phyloP scores from a whole-genome alignment of 2,113 vertebrate species.

The Ibidorhyncha struthersii region DNA sequence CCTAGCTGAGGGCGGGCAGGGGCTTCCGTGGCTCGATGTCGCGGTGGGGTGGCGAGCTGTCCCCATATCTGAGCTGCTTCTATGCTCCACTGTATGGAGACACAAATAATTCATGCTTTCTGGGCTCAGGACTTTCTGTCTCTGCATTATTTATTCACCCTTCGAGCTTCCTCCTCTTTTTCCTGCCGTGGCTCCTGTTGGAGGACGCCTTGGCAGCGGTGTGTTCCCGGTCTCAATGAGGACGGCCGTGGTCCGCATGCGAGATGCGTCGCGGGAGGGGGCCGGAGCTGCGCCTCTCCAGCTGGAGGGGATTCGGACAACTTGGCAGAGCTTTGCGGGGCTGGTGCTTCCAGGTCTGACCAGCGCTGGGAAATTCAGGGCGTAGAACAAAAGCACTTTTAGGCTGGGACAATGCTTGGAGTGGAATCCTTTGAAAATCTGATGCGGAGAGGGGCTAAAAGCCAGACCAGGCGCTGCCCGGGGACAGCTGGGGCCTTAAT shows the following conservation, averaged over 20 bases:
- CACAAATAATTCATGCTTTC: not conserved
- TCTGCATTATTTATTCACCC: not conserved
- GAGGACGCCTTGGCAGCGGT: not conserved
- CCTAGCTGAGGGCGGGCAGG: not conserved
- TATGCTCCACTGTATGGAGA: rapidly evolving
- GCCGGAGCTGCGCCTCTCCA: rapidly evolving
- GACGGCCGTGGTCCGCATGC: rapidly evolving
- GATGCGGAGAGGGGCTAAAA: not conserved
- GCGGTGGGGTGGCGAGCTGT: rapidly evolving
- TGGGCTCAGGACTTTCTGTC: not conserved
- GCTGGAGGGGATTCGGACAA: rapidly evolving
- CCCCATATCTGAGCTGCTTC: not conserved
- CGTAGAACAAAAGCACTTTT: not conserved
- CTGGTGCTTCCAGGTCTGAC: not conserved
- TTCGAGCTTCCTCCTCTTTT: not conserved
- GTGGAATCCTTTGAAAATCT: not conserved
- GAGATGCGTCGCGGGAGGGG: rapidly evolving
- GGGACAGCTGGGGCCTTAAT: constrained; percentile 68
- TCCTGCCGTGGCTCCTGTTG: not conserved
- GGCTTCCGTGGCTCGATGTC: not conserved
- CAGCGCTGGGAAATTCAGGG: not conserved
- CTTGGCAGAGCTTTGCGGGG: not conserved
- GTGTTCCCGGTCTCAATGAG: rapidly evolving
- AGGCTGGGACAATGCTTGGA: not conserved
- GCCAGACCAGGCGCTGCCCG: not conserved